Evolutionary conservation across 2,888 invertebrate genomes (phyloP).

Genomic region (Periphyllus acericola): DNA sequence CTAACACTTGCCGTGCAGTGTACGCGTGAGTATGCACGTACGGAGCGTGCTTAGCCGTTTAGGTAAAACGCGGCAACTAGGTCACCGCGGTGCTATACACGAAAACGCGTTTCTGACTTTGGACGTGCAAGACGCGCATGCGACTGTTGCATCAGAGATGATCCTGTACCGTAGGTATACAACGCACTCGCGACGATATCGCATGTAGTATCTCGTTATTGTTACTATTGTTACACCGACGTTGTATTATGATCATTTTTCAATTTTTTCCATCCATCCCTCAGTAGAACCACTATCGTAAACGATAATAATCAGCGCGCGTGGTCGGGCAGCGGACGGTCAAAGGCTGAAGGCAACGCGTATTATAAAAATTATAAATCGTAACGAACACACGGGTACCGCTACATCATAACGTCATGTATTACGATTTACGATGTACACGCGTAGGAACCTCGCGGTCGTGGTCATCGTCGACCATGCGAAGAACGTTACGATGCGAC

Average conservation of each 20-base stretch:
- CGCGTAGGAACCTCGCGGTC: no score
- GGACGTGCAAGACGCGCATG: not conserved
- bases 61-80: constrained; percentile 30
- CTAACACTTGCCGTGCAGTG: constrained; percentile 5
- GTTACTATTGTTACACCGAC: not conserved
- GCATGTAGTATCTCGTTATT: not conserved
- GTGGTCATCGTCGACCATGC: no score
- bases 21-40: not conserved
- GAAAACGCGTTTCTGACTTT: not conserved
- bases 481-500: no score
- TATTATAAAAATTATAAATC: no score
- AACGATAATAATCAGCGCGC: no score
- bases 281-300: no score
- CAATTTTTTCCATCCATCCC: no score
- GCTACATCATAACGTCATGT: no score
- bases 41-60: not conserved
- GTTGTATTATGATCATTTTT: not conserved
- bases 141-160: not conserved
- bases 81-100: constrained; percentile 11
- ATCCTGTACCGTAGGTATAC: not conserved
- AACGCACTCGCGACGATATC: not conserved
- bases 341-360: no score
- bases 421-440: no score
- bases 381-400: no score
- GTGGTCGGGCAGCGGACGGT: no score